Evolutionary conservation across 1,140 invertebrate species (phyloP).

Genomic region (Neodiprion pinetum): DNA sequence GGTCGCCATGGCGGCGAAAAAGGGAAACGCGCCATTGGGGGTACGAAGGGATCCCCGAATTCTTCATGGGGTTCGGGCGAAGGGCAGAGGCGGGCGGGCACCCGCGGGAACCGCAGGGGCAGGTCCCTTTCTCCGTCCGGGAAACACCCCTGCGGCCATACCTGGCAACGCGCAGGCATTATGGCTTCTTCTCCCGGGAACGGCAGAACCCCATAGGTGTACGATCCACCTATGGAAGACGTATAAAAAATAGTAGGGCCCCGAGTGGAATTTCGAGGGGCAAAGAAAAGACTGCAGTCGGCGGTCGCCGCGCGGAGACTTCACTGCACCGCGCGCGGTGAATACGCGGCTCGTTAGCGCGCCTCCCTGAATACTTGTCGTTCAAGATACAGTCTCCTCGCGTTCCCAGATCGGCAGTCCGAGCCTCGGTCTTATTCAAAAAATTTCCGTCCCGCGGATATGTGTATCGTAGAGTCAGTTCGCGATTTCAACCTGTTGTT

Average conservation of each 20-base stretch:
- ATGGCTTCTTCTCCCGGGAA: conserved; percentile 40
- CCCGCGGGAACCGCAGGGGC: conserved; percentile 36
- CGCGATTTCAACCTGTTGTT: no score
- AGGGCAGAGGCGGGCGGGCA: not conserved
- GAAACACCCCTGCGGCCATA: conserved; percentile 58
- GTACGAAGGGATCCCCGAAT: not conserved
- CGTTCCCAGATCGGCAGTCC: not conserved
- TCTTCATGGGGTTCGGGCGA: not conserved
- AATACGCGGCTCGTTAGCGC: conserved; percentile 6
- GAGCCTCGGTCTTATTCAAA: no score
- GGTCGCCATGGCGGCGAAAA: not conserved
- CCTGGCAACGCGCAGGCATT: conserved; percentile 37
- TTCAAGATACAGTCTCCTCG: not conserved
- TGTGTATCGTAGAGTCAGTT: no score
- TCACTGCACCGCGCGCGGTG: not conserved
- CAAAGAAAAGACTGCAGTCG: conserved; percentile 2
- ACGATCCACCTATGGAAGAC: conserved; percentile 2
- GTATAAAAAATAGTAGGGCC: conserved; percentile 1
- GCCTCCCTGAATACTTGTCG: not conserved
- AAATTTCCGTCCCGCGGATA: no score
- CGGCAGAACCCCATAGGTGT: not conserved
- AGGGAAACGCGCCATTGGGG: not conserved
- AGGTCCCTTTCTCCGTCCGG: conserved; percentile 38
- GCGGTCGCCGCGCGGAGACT: not conserved
- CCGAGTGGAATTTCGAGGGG: not conserved